A percentile compares a stretch with the other conserved stretches of the same genome.
These are phyloP conservation scores for Himalopsyche tibetana DNA, from an alignment of 2,888 invertebrate species.

Conservation along the genomic window DNA sequence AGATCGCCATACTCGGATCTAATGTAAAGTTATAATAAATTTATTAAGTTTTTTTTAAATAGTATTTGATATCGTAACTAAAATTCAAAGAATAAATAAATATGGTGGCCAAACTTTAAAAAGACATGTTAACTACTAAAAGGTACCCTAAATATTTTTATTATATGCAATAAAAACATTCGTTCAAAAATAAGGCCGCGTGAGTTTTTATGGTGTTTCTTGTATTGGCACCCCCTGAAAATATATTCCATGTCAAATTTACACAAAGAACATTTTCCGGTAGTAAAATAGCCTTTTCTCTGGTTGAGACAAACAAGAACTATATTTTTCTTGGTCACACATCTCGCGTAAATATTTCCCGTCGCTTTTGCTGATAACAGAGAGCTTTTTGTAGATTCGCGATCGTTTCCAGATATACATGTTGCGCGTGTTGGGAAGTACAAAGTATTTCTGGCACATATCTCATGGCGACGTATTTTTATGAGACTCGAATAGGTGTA, in stretches of 20 bases:
- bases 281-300: conserved; percentile 43
- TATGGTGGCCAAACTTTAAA: too few species aligned
- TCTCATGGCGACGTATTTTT: not conserved
- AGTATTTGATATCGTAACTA: too few species aligned
- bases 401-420: conserved; percentile 2
- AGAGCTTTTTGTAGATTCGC: not conserved
- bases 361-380: conserved; percentile 36
- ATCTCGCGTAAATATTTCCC: conserved; percentile 23
- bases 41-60: too few species aligned
- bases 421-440: conserved; percentile 9
- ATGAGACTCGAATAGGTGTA: not conserved
- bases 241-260: not conserved
- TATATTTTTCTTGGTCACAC: conserved; percentile 38
- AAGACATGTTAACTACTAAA: too few species aligned
- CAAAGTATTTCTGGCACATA: not conserved
- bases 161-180: too few species aligned
- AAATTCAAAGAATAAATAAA: too few species aligned
- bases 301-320: conserved; percentile 33
- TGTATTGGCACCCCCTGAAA: not conserved
- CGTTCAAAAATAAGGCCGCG: too few species aligned
- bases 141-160: too few species aligned
- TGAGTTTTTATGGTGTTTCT: not conserved
- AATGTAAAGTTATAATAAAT: too few species aligned
- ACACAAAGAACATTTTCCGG: not conserved
- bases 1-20: too few species aligned